These are phyloP conservation scores for Phylloscopus trochilus DNA, from an alignment of 2,113 vertebrate genomes.

Conservation along the genomic window DNA sequence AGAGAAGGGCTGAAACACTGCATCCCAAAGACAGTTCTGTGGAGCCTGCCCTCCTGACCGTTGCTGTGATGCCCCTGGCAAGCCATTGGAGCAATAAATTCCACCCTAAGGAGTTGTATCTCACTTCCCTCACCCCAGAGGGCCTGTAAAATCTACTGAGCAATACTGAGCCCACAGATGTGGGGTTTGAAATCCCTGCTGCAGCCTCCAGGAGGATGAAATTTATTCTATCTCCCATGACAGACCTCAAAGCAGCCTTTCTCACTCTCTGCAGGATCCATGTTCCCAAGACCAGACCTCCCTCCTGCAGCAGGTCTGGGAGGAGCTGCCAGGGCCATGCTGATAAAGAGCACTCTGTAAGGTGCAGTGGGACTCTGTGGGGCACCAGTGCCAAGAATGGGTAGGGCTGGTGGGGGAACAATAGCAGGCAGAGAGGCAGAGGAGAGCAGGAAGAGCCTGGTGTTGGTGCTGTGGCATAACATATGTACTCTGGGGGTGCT, in stretches of 20 bases:
- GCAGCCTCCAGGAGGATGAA: neutral
- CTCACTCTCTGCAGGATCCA: rapidly evolving
- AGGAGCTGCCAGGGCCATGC: neutral
- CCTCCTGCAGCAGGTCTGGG: neutral
- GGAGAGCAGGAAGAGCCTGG: neutral
- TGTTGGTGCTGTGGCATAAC: neutral
- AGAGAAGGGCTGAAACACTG: rapidly evolving
- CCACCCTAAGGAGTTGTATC: neutral
- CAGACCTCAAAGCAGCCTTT: neutral
- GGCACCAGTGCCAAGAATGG: neutral
- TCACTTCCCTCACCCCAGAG: neutral
- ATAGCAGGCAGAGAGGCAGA: neutral
- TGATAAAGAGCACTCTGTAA: rapidly evolving
- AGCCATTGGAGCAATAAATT: neutral
- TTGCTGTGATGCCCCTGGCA: too few species aligned
- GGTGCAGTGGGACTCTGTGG: neutral
- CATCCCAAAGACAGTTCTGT: rapidly evolving
- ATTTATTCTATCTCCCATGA: neutral
- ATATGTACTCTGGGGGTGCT: rapidly evolving
- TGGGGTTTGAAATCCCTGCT: neutral
- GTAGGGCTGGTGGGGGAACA: neutral
- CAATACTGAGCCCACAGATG: neutral
- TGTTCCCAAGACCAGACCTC: rapidly evolving
- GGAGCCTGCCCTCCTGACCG: neutral
- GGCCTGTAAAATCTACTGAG: neutral